Evolutionary conservation across 1,140 invertebrate species (phyloP).

Genomic region (Drosophila mojavensis): DNA sequence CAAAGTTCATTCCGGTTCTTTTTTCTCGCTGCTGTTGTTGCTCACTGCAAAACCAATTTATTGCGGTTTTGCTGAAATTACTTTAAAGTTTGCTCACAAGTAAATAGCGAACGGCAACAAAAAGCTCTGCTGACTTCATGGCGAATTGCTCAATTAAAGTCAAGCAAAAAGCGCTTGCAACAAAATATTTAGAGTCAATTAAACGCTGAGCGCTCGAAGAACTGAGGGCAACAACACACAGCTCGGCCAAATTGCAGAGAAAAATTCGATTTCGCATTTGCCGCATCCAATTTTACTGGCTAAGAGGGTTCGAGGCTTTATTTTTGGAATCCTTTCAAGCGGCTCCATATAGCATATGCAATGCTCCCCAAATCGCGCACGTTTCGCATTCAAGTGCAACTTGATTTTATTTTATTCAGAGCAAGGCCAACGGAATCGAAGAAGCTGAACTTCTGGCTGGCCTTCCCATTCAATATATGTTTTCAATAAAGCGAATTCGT

Average conservation of each 20-base stretch:
- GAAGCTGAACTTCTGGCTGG: neutral
- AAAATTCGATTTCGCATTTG: slow-evolving; percentile 9
- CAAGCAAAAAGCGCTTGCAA: slow-evolving; percentile 51
- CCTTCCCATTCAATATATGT: neutral
- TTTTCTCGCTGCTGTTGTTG: neutral
- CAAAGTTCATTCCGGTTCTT: neutral
- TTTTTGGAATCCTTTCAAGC: neutral
- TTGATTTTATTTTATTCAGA: neutral
- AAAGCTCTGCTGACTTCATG: slow-evolving; percentile 51
- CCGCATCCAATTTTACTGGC: slow-evolving; percentile 8
- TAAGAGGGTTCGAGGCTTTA: neutral
- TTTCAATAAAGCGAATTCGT: neutral
- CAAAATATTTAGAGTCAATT: slow-evolving; percentile 80
- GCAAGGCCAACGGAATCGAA: neutral
- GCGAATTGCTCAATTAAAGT: slow-evolving; percentile 68
- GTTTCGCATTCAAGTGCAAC: slow-evolving; percentile 16
- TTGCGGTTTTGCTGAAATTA: slow-evolving; percentile 63
- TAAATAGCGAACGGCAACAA: slow-evolving; percentile 45
- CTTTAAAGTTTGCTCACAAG: slow-evolving; percentile 64
- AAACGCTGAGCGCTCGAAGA: slow-evolving; percentile 45
- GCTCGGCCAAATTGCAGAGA: neutral
- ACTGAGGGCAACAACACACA: neutral
- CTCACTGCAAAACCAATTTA: slow-evolving; percentile 51
- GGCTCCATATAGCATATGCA: too few relatives aligned
- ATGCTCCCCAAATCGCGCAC: slow-evolving; percentile 16